A percentile compares a stretch with the other conserved stretches of the same genome.
Conservation (phyloP, 2,888 invertebrate genomes). For the Heliconius cydno region DNA sequence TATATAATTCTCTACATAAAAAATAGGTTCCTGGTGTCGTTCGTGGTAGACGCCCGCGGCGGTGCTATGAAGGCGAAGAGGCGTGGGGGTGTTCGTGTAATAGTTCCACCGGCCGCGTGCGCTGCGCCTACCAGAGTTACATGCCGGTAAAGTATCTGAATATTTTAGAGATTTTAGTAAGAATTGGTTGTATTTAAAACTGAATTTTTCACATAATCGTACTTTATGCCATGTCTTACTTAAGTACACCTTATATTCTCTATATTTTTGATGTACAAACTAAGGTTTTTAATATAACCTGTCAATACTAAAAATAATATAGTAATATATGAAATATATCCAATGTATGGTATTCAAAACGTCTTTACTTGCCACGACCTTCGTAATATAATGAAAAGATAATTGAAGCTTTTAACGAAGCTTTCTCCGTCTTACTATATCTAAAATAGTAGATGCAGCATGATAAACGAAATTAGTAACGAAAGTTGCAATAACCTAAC, state of each 20-base stretch:
- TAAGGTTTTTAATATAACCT: neutral
- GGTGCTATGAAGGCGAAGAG: constrained; percentile 99
- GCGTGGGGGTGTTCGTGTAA: constrained; percentile 97
- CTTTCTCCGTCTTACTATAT: constrained; percentile 17
- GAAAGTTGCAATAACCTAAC: constrained; percentile 41
- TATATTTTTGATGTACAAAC: neutral
- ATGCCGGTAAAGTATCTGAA: constrained; percentile 87
- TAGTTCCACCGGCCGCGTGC: constrained; percentile 98
- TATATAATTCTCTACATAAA: neutral
- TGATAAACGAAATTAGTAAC: constrained; percentile 29
- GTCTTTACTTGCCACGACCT: neutral
- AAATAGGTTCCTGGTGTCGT: constrained; percentile 96
- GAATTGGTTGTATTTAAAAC: too few species aligned
- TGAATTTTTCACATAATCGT: too few species aligned
- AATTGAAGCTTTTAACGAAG: neutral
- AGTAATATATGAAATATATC: too few species aligned
- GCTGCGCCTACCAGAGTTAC: constrained; percentile 98
- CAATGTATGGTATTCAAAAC: neutral
- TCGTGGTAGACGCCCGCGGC: constrained; percentile 99
- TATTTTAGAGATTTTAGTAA: neutral
- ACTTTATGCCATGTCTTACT: neutral
- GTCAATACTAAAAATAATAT: neutral
- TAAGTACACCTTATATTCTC: neutral
- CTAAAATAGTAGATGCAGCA: constrained; percentile 21
- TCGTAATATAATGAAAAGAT: neutral